Base-by-base conservation (phyloP, 2,113 vertebrate species). In the Heterochromis multidens region DNA sequence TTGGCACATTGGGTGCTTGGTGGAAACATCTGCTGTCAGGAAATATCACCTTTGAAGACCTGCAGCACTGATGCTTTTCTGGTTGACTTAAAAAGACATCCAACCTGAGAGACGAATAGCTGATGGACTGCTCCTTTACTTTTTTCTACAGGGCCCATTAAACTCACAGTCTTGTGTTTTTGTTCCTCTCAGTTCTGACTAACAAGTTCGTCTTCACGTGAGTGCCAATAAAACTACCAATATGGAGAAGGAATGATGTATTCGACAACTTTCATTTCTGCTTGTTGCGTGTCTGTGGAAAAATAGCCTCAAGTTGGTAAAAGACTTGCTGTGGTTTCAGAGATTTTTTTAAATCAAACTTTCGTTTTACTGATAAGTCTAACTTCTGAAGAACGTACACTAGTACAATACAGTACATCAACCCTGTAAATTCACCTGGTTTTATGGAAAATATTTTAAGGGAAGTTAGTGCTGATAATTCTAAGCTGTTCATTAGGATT, bases 201-300 rank as follows among this genome's bases (percentile, higher is more conserved):
- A 2, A 16, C 43, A 46, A 5, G 16, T 19, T 49, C 16, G 13
- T 46, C 43, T 46, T 49, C 46, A 19, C 3, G 2, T 19, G 5
- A 49, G 16, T 49, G 46, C 17, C 5, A 49, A 17, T 17, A 49
- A 49, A 49, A 49, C 7, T 6, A 1, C n/a, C 35, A 16, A 37
- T 31, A 4, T 6, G 61, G 19, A 37, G 19, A 63, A 33, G n/a
- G 6, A 17, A 37, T 6, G 0, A 19, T 2, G 7, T 1, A n/a
- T 0, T 0, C 19, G 35, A n/a, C 61, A 35, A 37, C 61, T 63
- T 63, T 63, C 61, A n/a, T 63, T 37, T 63, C 61, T 7, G 61
- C 33, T 37, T 37, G 35, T 13, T 0, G 6, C n/a, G 4, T 7
- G 33, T 63, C 61, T 63, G 61, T 31, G 7, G 60, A 17, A 35